phyloP scores from a whole-genome alignment of 1,140 invertebrate genomes.

The Drosophila kepulauana region DNA sequence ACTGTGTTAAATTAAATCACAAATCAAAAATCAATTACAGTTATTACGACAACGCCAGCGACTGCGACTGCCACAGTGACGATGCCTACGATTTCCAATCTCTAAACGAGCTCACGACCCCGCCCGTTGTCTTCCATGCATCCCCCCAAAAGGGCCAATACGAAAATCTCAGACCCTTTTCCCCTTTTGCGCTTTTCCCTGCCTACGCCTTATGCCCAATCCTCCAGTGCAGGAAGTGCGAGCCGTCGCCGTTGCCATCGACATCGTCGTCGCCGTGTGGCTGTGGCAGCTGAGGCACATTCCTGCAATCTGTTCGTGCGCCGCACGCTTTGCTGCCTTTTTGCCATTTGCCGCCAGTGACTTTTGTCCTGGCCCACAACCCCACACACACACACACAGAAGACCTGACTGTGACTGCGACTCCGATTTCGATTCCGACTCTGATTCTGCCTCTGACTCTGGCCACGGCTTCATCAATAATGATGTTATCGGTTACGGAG shows the following conservation, averaged over 20 bases:
- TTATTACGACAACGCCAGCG: conserved; percentile 78
- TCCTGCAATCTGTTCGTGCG: conserved; percentile 77
- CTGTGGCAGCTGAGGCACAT: conserved; percentile 64
- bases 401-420: conserved; percentile 14
- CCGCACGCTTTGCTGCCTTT: conserved; percentile 60
- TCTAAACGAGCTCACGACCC: conserved; percentile 70
- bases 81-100: conserved; percentile 81
- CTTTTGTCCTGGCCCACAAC: conserved; percentile 45
- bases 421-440: conserved; percentile 25
- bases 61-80: conserved; percentile 54
- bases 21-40: conserved; percentile 85
- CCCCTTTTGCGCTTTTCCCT: neutral
- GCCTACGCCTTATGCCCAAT: conserved; percentile 21
- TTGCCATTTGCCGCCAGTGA: conserved; percentile 66
- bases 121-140: conserved; percentile 13
- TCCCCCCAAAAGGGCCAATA: conserved; percentile 25
- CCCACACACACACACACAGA: neutral
- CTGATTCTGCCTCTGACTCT: conserved; percentile 19
- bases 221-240: conserved; percentile 41
- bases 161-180: conserved; percentile 21
- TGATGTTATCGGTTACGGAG: conserved; percentile 80
- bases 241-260: conserved; percentile 34
- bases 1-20: conserved; percentile 84
- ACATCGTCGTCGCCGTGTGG: conserved; percentile 37
- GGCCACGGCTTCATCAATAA: conserved; percentile 78